A percentile compares a stretch with the other conserved stretches of the same genome.
These are phyloP conservation scores for Protonibea diacanthus DNA, from an alignment of 2,797 vertebrate genomes.

Conservation along the genomic window DNA sequence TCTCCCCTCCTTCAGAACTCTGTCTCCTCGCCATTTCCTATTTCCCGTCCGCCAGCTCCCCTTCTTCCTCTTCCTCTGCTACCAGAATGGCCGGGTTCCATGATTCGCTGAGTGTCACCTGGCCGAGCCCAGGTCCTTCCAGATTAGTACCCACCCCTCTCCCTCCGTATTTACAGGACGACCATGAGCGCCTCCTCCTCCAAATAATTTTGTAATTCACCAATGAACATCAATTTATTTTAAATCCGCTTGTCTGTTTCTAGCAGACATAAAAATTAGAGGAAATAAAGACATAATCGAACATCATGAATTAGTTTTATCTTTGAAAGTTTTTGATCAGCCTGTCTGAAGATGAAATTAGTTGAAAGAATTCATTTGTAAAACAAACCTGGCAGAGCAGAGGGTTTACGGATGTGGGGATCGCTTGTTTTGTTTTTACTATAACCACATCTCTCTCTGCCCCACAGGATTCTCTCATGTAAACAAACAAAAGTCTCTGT, in stretches of 20 bases:
- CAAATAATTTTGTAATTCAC: not conserved
- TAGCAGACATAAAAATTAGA: not conserved
- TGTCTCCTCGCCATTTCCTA: conserved; percentile 77
- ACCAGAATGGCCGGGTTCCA: conserved; percentile 57
- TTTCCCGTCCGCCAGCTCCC: conserved; percentile 73
- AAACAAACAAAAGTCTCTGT: not conserved
- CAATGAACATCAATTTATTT: no score
- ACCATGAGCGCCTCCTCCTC: not conserved
- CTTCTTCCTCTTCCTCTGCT: conserved; percentile 74
- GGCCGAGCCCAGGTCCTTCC: conserved; percentile 55
- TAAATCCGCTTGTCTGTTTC: no score
- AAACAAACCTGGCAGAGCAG: not conserved
- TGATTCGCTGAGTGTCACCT: conserved; percentile 51
- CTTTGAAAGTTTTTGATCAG: not conserved
- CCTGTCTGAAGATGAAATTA: no score
- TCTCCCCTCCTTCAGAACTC: conserved; percentile 64
- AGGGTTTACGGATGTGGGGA: not conserved
- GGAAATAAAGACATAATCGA: not conserved
- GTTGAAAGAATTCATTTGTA: no score
- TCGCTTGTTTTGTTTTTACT: not conserved
- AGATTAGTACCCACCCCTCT: no score
- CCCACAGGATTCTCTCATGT: not conserved
- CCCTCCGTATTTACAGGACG: no score
- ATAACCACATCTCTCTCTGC: not conserved
- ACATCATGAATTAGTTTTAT: not conserved